These are phyloP conservation scores for Macropodus opercularis DNA, from an alignment of 2,797 vertebrate genomes.

Conservation along the genomic window DNA sequence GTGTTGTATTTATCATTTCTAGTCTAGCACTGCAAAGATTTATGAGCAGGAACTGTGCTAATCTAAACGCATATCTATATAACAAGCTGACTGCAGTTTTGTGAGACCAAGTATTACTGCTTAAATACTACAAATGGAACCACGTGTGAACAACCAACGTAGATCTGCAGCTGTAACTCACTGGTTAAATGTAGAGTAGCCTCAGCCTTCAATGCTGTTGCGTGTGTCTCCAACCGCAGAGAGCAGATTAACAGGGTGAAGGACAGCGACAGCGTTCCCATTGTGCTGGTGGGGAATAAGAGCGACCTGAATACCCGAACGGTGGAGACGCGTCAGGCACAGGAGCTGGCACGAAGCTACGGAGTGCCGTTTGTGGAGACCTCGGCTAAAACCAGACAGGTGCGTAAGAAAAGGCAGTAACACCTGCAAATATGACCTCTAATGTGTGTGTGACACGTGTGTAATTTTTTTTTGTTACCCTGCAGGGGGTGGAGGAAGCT, in stretches of 20 bases:
- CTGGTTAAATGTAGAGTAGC: neutral
- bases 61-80: conserved; percentile 7
- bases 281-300: conserved; percentile 86
- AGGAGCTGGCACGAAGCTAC: conserved; percentile 82
- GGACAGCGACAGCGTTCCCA: conserved; percentile 85
- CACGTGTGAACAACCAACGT: too few relatives aligned
- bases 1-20: neutral
- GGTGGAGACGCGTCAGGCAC: conserved; percentile 78
- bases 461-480: conserved; percentile 18
- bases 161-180: neutral
- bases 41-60: conserved; percentile 12
- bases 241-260: conserved; percentile 87
- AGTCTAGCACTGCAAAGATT: neutral
- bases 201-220: neutral
- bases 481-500: conserved; percentile 88
- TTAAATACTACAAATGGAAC: too few relatives aligned
- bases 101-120: too few relatives aligned
- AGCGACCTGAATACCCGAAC: conserved; percentile 80
- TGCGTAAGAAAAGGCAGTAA: conserved; percentile 9
- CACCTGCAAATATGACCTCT: neutral
- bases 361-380: conserved; percentile 85
- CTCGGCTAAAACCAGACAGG: conserved; percentile 86
- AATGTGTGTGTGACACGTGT: too few relatives aligned
- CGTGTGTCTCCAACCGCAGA: conserved; percentile 49
- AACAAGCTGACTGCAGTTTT: neutral